Evolutionary conservation across 64 coral and sea anemone species (phyloP).

Genomic region (Pocillopora verrucosa): DNA sequence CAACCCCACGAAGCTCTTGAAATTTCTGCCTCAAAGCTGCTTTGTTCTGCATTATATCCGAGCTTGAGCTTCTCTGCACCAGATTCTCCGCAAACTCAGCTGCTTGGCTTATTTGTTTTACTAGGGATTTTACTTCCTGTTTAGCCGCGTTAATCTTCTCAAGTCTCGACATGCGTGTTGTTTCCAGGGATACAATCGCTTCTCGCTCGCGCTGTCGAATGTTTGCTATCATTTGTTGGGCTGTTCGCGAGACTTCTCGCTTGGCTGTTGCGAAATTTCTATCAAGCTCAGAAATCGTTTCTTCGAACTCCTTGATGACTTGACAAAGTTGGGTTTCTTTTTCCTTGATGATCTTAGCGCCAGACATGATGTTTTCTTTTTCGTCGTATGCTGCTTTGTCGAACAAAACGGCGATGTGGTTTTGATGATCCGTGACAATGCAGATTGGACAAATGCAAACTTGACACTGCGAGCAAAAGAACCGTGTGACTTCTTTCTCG

Average conservation of each 20-base stretch:
- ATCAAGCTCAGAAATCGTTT: background rate
- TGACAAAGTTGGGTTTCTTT: background rate
- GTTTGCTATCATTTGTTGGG: background rate
- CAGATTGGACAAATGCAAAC: constrained; percentile 19
- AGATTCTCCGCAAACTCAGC: too few relatives aligned
- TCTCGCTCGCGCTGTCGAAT: background rate
- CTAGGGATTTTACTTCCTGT: background rate
- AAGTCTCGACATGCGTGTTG: background rate
- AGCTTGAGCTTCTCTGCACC: too few relatives aligned
- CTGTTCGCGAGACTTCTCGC: background rate
- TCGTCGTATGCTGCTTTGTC: background rate
- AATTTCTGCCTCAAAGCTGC: background rate
- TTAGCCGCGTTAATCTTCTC: background rate
- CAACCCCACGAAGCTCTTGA: background rate
- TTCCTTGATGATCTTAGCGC: background rate
- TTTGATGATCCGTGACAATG: constrained; percentile 7
- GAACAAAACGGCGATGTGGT: constrained; percentile 7
- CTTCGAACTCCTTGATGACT: background rate
- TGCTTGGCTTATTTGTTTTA: background rate
- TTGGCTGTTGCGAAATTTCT: background rate
- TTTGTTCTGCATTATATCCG: background rate
- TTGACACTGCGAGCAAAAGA: background rate
- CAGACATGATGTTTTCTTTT: background rate
- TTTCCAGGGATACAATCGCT: background rate
- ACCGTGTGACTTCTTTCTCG: background rate